Evolutionary conservation across 2,888 invertebrate genomes (phyloP).

Genomic region (Phlogophora meticulosa): DNA sequence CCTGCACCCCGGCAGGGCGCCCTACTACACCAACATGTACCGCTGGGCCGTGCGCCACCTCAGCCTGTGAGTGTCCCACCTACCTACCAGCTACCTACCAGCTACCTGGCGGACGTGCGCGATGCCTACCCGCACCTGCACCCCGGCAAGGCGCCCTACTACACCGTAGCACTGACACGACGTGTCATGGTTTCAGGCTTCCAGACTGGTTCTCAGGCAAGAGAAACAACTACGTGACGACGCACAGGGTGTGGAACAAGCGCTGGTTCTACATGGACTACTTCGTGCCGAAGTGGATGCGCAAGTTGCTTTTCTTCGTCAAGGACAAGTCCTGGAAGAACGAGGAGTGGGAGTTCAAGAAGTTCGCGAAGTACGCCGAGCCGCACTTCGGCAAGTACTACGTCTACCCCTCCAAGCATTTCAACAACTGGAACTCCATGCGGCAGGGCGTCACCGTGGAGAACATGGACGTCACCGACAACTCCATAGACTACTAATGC

Average conservation of each 20-base stretch:
- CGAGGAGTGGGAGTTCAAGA: conserved; percentile 52
- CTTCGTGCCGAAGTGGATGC: conserved; percentile 59
- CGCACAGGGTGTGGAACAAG: conserved; percentile 58
- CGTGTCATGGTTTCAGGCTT: conserved; percentile 20
- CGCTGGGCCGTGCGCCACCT: conserved; percentile 35
- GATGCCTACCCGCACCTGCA: conserved; percentile 16
- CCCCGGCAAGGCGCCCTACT: conserved; percentile 12
- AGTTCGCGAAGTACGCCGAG: conserved; percentile 50
- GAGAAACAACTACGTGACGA: conserved; percentile 28
- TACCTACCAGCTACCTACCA: no score
- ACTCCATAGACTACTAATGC: conserved; percentile 11
- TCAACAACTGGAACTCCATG: conserved; percentile 43
- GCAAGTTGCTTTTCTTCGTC: conserved; percentile 54
- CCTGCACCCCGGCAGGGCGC: conserved; percentile 23
- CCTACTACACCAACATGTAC: conserved; percentile 30
- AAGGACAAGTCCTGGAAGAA: conserved; percentile 53
- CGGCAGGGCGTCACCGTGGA: background rate
- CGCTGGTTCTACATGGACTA: conserved; percentile 56
- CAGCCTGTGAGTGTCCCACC: conserved; percentile 28
- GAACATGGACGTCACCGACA: conserved; percentile 12
- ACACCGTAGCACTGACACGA: background rate
- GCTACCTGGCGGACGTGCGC: background rate
- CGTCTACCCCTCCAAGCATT: conserved; percentile 48
- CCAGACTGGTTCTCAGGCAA: conserved; percentile 45
- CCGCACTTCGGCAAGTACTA: conserved; percentile 57